These are phyloP conservation scores for Upupa epops DNA, from an alignment of 2,113 vertebrate species.

Conservation along the genomic window DNA sequence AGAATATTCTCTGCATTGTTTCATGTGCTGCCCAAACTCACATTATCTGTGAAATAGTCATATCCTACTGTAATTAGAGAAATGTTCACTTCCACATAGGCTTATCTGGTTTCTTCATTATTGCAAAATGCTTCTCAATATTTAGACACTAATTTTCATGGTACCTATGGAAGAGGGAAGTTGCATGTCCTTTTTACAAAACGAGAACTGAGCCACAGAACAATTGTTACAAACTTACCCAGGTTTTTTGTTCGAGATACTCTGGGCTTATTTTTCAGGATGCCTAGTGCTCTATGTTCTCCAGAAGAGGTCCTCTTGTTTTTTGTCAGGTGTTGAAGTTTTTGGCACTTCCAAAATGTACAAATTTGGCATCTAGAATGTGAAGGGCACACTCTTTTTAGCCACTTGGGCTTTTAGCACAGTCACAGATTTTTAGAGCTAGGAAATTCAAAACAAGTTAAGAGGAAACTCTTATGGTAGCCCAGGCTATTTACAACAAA, in stretches of 20 bases:
- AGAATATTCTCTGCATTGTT: neutral
- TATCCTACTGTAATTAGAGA: neutral
- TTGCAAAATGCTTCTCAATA: neutral
- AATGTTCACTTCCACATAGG: neutral
- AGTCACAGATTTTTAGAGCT: neutral
- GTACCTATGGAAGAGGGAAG: neutral
- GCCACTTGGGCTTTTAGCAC: neutral
- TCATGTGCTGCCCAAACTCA: neutral
- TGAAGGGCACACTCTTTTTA: neutral
- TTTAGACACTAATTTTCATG: neutral
- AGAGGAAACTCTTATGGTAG: neutral
- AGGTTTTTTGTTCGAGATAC: neutral
- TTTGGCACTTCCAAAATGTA: neutral
- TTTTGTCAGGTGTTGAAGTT: neutral
- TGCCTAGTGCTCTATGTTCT: neutral
- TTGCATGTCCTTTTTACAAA: neutral
- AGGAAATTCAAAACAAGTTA: neutral
- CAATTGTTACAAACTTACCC: neutral
- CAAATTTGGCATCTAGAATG: neutral
- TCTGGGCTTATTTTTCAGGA: neutral
- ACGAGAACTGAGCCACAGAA: neutral
- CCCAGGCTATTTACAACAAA: neutral
- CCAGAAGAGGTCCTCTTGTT: neutral
- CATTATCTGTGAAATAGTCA: neutral
- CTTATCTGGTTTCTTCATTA: neutral